Percentiles rank a stretch among this genome's conserved stretches.
Evolutionary conservation across 2,113 vertebrate genomes (phyloP).

Genomic region (Raja brachyura): DNA sequence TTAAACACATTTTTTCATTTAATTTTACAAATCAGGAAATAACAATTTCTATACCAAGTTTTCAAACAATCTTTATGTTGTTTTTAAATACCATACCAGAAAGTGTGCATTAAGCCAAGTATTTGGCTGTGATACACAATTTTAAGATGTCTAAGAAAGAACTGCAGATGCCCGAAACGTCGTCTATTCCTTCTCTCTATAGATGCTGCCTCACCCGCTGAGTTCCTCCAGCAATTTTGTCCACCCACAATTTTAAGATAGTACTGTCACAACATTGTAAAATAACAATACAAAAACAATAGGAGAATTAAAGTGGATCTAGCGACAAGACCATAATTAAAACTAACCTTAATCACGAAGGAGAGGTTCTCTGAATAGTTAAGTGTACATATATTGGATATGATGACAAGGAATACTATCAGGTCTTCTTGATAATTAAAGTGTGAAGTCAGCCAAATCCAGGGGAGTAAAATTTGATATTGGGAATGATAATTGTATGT

Average conservation of each 20-base stretch:
- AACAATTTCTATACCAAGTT: background rate
- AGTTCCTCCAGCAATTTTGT: too few relatives aligned
- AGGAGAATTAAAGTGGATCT: background rate
- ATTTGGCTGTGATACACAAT: background rate
- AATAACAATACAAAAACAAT: background rate
- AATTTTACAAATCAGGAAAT: background rate
- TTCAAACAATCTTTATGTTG: too few relatives aligned
- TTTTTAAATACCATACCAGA: background rate
- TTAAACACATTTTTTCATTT: background rate
- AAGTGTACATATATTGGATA: too few relatives aligned
- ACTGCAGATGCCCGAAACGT: too few relatives aligned
- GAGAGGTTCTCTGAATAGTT: background rate
- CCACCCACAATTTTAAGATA: background rate
- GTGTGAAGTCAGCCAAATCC: background rate
- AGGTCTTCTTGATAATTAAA: background rate
- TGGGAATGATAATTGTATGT: background rate
- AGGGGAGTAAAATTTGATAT: background rate
- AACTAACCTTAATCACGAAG: background rate
- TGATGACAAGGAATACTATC: background rate
- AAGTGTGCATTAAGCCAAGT: background rate
- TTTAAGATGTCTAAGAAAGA: background rate
- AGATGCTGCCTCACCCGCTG: too few relatives aligned
- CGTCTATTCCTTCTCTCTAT: too few relatives aligned
- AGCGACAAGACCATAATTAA: background rate
- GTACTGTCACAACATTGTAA: background rate